These are phyloP conservation scores for Pantherophis guttatus DNA, from an alignment of 2,113 vertebrate species.

Conservation along the genomic window DNA sequence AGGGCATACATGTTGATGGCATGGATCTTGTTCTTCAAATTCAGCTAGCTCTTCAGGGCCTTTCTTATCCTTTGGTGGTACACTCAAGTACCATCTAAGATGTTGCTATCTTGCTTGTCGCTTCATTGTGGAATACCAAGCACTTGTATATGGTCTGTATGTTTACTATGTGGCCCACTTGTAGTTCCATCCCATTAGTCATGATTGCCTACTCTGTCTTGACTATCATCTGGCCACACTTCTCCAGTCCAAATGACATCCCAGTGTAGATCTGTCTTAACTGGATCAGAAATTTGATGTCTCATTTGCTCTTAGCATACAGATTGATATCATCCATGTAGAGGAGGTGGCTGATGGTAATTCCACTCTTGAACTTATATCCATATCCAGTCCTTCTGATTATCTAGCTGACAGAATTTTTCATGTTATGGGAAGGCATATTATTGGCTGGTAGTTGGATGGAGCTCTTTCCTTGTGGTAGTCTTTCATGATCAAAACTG, in stretches of 20 bases:
- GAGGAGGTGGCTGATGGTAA: not conserved
- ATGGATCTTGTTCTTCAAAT: not conserved
- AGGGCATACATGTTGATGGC: not conserved
- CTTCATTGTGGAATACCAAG: not conserved
- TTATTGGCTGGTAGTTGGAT: not conserved
- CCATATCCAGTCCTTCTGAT: not conserved
- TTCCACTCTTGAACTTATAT: not conserved
- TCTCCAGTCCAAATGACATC: not conserved
- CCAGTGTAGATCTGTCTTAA: not conserved
- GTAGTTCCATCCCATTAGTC: not conserved
- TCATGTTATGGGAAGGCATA: not conserved
- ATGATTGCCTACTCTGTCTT: not conserved
- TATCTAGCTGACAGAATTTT: not conserved
- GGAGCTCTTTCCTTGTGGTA: not conserved
- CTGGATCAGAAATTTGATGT: not conserved
- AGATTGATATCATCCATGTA: not conserved
- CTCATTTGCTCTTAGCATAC: not conserved
- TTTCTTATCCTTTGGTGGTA: not conserved
- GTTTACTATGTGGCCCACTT: not conserved
- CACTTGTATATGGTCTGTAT: not conserved
- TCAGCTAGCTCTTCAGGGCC: not conserved
- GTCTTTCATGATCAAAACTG: not conserved
- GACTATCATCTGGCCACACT: not conserved
- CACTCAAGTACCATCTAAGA: not conserved
- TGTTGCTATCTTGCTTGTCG: not conserved